Evolutionary conservation across 2,888 invertebrate species (phyloP).

Genomic region (Yponomeuta malinellus): DNA sequence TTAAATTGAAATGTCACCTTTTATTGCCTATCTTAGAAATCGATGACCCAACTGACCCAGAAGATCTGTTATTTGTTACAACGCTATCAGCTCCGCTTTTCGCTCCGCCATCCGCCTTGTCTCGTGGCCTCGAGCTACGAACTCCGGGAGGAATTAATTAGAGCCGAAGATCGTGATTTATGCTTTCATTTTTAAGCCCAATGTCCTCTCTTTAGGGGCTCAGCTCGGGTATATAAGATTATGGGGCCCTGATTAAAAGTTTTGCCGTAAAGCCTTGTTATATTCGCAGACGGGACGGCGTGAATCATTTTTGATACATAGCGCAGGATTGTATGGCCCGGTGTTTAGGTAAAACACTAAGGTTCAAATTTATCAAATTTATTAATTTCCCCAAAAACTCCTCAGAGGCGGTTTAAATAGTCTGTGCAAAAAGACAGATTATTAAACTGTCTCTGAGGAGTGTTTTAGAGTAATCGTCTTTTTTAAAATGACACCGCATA

Average conservation of each 20-base stretch:
- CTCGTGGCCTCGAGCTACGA: constrained; percentile 27
- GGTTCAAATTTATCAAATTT: too few species aligned
- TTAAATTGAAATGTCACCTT: neutral
- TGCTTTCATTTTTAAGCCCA: constrained; percentile 71
- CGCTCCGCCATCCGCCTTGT: neutral
- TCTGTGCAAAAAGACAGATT: too few species aligned
- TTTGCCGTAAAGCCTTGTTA: constrained; percentile 68
- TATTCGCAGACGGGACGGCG: constrained; percentile 48
- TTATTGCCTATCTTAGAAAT: neutral
- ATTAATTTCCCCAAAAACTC: too few species aligned
- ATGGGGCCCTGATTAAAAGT: constrained; percentile 61
- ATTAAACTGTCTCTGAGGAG: too few species aligned
- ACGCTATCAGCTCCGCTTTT: neutral
- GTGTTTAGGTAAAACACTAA: too few species aligned
- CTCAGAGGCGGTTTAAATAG: too few species aligned
- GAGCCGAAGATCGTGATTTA: constrained; percentile 74
- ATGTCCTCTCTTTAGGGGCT: constrained; percentile 38
- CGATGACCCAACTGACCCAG: neutral
- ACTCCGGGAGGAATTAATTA: constrained; percentile 71
- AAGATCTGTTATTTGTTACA: neutral
- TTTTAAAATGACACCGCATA: too few species aligned
- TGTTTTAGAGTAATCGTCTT: too few species aligned
- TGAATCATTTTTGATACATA: constrained; percentile 24
- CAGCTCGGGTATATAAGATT: constrained; percentile 16
- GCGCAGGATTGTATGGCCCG: neutral